Evolutionary conservation across 2,113 vertebrate genomes (phyloP).

Genomic region (Nothobranchius kuhntae): DNA sequence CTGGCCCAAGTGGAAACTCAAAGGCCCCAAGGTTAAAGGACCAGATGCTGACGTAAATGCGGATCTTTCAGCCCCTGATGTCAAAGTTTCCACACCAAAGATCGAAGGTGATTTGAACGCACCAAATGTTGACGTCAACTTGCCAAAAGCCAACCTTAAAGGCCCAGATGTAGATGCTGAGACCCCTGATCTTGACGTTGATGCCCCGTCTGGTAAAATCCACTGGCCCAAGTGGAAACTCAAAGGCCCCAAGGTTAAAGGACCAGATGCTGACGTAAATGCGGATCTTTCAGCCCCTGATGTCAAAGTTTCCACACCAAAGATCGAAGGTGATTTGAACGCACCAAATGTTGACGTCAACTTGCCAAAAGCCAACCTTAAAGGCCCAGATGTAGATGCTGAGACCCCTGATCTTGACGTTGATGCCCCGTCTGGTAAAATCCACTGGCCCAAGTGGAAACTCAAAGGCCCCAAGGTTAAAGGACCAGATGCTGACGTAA

Average conservation of each 20-base stretch:
- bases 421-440: conserved; percentile 41
- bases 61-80: conserved; percentile 52
- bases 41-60: conserved; percentile 52
- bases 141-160: conserved; percentile 60
- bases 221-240: conserved; percentile 65
- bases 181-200: conserved; percentile 49
- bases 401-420: conserved; percentile 54
- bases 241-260: conserved; percentile 50
- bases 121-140: conserved; percentile 58
- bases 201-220: conserved; percentile 43
- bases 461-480: conserved; percentile 38
- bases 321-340: conserved; percentile 52
- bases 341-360: conserved; percentile 59
- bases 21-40: conserved; percentile 44
- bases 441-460: conserved; percentile 68
- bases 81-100: conserved; percentile 50
- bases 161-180: conserved; percentile 54
- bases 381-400: conserved; percentile 53
- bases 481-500: not conserved
- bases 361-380: conserved; percentile 57
- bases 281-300: conserved; percentile 53
- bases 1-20: conserved; percentile 62
- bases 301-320: conserved; percentile 50
- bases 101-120: conserved; percentile 52
- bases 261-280: conserved; percentile 48